phyloP scores from a whole-genome alignment of 2,888 invertebrate species.

The Herminia tarsipennalis region DNA sequence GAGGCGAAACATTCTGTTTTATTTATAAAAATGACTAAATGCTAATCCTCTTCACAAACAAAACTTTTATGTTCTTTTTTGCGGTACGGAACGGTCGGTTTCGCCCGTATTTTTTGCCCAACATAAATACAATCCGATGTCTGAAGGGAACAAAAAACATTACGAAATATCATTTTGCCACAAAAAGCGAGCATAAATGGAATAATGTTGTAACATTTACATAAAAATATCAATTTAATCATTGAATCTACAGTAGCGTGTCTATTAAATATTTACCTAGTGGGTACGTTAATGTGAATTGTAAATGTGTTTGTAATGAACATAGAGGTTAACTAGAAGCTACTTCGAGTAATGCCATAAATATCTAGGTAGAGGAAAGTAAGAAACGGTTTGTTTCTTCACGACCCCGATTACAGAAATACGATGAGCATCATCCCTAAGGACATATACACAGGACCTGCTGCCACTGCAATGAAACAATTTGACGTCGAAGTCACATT shows the following conservation, averaged over 20 bases:
- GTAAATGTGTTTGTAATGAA: no score
- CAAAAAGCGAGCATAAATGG: constrained; percentile 22
- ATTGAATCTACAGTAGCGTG: neutral
- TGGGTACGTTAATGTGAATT: no score
- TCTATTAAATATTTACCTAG: neutral
- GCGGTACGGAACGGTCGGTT: constrained; percentile 11
- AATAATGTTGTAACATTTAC: constrained; percentile 13
- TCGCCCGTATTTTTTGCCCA: constrained; percentile 15
- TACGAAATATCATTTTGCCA: constrained; percentile 18
- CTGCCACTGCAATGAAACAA: no score
- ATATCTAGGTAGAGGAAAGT: no score
- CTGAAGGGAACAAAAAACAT: constrained; percentile 20
- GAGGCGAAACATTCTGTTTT: no score
- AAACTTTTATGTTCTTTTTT: constrained; percentile 21
- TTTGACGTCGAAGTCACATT: no score
- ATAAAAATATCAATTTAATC: constrained; percentile 10
- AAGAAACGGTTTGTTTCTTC: no score
- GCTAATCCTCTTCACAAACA: constrained; percentile 11
- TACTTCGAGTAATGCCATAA: no score
- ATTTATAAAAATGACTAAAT: neutral
- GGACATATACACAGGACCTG: no score
- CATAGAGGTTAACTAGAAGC: no score
- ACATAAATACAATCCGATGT: constrained; percentile 27
- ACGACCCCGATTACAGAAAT: no score
- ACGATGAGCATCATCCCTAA: no score